phyloP scores from a whole-genome alignment of 2,888 invertebrate genomes.

The Gibbula magus region DNA sequence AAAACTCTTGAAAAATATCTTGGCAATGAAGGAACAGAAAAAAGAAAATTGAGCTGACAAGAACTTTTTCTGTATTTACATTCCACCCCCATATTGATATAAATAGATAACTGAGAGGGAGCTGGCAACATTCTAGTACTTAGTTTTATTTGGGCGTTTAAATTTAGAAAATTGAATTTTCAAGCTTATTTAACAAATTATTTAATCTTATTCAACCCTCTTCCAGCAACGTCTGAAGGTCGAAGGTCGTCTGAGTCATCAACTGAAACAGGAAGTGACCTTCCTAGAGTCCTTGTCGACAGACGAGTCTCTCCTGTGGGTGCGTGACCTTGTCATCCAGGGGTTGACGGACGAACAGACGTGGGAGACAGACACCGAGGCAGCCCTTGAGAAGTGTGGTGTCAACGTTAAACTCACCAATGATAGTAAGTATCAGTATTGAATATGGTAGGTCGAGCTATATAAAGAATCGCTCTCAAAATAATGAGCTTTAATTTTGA shows the following conservation, averaged over 20 bases:
- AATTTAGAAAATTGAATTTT: too few species aligned
- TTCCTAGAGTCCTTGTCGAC: constrained; percentile 59
- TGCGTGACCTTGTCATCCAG: constrained; percentile 61
- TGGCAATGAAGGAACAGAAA: too few species aligned
- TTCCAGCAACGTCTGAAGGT: constrained; percentile 65
- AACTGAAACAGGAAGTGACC: constrained; percentile 68
- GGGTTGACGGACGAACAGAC: constrained; percentile 55
- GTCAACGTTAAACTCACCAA: constrained; percentile 70
- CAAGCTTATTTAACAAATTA: neutral
- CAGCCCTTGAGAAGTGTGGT: constrained; percentile 69
- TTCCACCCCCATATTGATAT: too few species aligned
- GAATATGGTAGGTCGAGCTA: neutral
- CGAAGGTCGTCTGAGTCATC: constrained; percentile 59
- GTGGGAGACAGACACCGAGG: constrained; percentile 70
- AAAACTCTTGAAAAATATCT: too few species aligned
- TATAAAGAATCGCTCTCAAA: neutral
- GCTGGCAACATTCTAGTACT: too few species aligned
- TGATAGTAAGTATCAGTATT: constrained; percentile 60
- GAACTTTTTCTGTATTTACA: too few species aligned
- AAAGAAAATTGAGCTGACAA: too few species aligned
- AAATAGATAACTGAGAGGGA: too few species aligned
- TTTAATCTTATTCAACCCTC: neutral
- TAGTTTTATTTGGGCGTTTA: too few species aligned
- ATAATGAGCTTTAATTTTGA: neutral
- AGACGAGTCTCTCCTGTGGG: constrained; percentile 63